These are phyloP conservation scores for Carassius auratus DNA, from an alignment of 2,113 vertebrate genomes.

Conservation along the genomic window DNA sequence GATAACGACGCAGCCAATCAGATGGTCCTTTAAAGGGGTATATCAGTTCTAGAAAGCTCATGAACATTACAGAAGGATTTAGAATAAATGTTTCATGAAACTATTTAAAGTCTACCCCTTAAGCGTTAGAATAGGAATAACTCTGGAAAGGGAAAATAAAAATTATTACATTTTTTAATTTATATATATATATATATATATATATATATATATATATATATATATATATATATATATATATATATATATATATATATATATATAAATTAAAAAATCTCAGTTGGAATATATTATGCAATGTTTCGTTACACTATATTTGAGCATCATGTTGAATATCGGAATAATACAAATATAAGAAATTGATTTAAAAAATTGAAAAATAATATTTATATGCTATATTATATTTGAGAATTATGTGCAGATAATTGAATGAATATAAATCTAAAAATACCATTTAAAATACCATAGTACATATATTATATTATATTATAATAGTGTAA, in stretches of 20 bases:
- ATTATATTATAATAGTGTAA: background rate
- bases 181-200: too few relatives aligned
- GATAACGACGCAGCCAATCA: background rate
- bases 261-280: too few relatives aligned
- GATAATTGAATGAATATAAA: too few relatives aligned
- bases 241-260: too few relatives aligned
- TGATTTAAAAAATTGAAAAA: background rate
- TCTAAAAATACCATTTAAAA: background rate
- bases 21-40: background rate
- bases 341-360: background rate
- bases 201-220: too few relatives aligned
- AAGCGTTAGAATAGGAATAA: background rate
- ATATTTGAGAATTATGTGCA: background rate
- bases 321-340: background rate
- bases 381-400: background rate
- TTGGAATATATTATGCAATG: background rate
- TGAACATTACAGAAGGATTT: background rate
- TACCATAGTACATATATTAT: background rate
- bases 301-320: background rate
- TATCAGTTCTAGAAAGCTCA: background rate
- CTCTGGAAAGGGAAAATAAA: background rate
- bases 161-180: too few relatives aligned
- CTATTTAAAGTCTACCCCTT: too few relatives aligned
- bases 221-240: too few relatives aligned
- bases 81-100: background rate